A percentile compares a stretch with the other conserved stretches of the same genome.
These are phyloP conservation scores for Sebastes baramenuke DNA, from an alignment of 2,797 vertebrate genomes.

Conservation along the genomic window DNA sequence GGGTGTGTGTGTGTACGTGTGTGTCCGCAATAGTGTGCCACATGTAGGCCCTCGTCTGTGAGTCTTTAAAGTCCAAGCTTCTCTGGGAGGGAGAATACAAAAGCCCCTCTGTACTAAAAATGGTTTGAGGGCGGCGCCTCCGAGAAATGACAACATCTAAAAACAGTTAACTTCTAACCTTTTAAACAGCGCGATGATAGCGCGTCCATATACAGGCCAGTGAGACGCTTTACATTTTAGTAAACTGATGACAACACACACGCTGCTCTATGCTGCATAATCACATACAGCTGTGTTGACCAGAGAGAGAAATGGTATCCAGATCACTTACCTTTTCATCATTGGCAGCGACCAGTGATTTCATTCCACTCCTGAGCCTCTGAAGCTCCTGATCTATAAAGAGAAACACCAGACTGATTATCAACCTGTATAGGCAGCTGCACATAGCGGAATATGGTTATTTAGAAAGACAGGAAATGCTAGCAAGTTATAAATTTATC, in stretches of 20 bases:
- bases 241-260: conserved; percentile 18
- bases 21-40: conserved; percentile 51
- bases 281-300: conserved; percentile 31
- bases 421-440: conserved; percentile 14
- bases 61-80: conserved; percentile 66
- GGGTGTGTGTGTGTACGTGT: conserved; percentile 35
- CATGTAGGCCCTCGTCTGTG: conserved; percentile 59
- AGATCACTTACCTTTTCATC: conserved; percentile 90
- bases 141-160: conserved; percentile 46
- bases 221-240: neutral
- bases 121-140: conserved; percentile 41
- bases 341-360: conserved; percentile 88
- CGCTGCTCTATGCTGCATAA: neutral
- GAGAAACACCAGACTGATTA: conserved; percentile 39
- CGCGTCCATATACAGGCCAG: conserved; percentile 8
- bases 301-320: conserved; percentile 1
- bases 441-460: neutral
- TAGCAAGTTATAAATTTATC: conserved; percentile 13
- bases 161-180: conserved; percentile 45
- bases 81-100: conserved; percentile 65
- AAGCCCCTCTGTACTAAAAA: conserved; percentile 74
- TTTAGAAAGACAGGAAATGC: conserved; percentile 4
- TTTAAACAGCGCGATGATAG: conserved; percentile 27
- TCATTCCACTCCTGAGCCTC: conserved; percentile 90
- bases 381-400: conserved; percentile 92